Conservation (phyloP, 1,140 invertebrate genomes). For the Trigoniulus corallinus region DNA sequence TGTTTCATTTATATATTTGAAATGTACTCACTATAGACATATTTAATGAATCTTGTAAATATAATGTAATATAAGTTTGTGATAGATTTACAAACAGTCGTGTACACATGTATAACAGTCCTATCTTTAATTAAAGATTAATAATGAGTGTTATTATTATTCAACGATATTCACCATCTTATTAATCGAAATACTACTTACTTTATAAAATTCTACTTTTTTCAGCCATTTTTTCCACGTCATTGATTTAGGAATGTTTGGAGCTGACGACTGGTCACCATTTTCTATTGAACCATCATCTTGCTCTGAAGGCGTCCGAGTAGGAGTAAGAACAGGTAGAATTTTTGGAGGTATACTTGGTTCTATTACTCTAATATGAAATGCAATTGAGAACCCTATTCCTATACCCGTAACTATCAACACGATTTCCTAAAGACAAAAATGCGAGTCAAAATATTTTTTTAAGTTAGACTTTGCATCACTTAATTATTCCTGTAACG, state of each 20-base stretch:
- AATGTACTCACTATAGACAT: too few species aligned
- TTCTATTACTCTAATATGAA: conserved; percentile 42
- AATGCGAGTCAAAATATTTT: too few species aligned
- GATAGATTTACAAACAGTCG: conserved; percentile 75
- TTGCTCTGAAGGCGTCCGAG: background rate
- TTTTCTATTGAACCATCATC: too few species aligned
- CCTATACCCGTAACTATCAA: conserved; percentile 53
- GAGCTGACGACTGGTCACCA: too few species aligned
- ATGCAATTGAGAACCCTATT: conserved; percentile 46
- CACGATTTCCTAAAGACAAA: too few species aligned
- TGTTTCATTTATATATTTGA: too few species aligned
- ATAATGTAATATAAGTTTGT: conserved; percentile 37
- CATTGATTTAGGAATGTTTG: background rate
- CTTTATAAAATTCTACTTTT: background rate
- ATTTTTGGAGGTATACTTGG: background rate
- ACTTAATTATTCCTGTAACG: conserved; percentile 39
- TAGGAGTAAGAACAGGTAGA: background rate
- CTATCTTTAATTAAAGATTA: conserved; percentile 36
- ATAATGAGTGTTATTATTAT: background rate
- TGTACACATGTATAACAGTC: conserved; percentile 72
- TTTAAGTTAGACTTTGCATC: too few species aligned
- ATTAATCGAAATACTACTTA: background rate
- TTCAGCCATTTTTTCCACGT: background rate
- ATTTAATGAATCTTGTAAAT: too few species aligned
- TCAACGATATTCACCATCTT: background rate